Evolutionary conservation across 2,113 vertebrate genomes (phyloP).

Genomic region (Redunca redunca): DNA sequence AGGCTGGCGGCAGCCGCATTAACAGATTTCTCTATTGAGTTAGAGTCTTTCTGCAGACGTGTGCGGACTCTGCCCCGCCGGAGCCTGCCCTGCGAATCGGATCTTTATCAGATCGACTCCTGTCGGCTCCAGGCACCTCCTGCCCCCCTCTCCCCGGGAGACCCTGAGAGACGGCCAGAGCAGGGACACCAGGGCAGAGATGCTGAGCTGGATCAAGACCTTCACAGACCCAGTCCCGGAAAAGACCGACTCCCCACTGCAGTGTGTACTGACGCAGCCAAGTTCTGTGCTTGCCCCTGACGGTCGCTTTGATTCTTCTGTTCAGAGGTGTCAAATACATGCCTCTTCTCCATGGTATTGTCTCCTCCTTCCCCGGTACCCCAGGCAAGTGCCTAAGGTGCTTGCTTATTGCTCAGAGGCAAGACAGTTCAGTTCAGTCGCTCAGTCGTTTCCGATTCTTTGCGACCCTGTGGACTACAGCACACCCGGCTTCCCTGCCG

Average conservation of each 20-base stretch:
- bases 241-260: rapidly evolving
- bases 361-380: not conserved
- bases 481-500: not conserved
- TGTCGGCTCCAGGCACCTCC: not conserved
- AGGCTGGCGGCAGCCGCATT: slow-evolving; percentile 35
- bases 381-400: not conserved
- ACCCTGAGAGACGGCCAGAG: not conserved
- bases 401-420: not conserved
- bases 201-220: not conserved
- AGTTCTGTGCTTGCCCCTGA: not conserved
- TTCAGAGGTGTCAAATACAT: not conserved
- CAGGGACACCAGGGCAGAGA: not conserved
- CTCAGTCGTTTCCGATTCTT: not conserved
- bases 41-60: not conserved
- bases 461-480: not conserved
- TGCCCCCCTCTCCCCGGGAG: not conserved
- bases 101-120: not conserved
- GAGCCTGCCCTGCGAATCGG: not conserved
- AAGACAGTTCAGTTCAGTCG: not conserved
- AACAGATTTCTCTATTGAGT: slow-evolving; percentile 54
- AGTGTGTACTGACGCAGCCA: not conserved
- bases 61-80: rapidly evolving
- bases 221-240: not conserved
- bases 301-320: rapidly evolving
- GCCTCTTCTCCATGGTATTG: not conserved